Percentiles rank a stretch among this genome's conserved stretches.
These are phyloP conservation scores for Calyptomena viridis DNA, from an alignment of 2,113 vertebrate genomes.

Conservation along the genomic window DNA sequence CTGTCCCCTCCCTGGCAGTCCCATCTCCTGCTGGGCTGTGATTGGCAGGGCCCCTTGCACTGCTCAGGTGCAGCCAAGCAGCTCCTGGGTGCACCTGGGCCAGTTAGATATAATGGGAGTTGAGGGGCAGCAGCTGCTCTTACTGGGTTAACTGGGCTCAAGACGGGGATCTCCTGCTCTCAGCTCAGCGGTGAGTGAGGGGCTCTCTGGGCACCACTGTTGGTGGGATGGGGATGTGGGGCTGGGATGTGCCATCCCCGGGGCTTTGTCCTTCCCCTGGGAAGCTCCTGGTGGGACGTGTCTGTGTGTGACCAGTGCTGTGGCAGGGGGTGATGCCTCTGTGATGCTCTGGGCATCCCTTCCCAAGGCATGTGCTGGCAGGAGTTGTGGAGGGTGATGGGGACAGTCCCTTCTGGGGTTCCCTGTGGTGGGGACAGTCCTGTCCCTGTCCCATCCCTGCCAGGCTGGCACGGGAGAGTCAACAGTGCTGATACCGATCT, in stretches of 20 bases:
- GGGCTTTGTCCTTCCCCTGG: neutral
- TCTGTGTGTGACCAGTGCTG: neutral
- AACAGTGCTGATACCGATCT: neutral
- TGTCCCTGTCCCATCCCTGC: neutral
- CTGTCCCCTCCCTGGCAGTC: neutral
- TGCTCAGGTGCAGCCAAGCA: neutral
- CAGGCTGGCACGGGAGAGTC: neutral
- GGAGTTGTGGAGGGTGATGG: neutral
- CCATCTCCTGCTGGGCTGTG: neutral
- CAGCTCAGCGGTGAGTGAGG: neutral
- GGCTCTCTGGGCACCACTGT: neutral
- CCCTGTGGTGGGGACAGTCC: neutral
- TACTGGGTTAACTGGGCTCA: neutral
- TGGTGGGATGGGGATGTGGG: neutral
- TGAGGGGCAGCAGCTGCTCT: neutral
- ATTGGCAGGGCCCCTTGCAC: too few species aligned
- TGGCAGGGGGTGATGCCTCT: accelerated
- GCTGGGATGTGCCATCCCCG: neutral
- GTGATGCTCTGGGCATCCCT: accelerated
- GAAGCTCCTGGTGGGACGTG: neutral
- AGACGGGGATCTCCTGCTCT: neutral
- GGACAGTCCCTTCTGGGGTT: neutral
- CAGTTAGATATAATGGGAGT: neutral
- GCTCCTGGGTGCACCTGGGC: neutral
- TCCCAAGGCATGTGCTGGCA: neutral